phyloP scores from a whole-genome alignment of 1,140 invertebrate genomes.

The Melanaphis sacchari region DNA sequence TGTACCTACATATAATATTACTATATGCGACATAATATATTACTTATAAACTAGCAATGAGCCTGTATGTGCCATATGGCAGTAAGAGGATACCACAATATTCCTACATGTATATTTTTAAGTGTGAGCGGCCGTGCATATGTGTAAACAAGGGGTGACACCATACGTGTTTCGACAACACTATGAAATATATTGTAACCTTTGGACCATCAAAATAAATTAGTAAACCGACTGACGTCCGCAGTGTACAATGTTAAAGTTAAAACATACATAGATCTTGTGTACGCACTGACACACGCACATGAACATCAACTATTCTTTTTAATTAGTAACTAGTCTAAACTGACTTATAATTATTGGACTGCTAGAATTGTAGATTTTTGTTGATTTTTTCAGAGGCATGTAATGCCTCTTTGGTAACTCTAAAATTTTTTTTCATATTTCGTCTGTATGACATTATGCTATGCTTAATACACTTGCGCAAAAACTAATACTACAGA shows the following conservation, averaged over 20 bases:
- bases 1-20: not conserved
- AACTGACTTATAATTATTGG: not conserved
- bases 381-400: not conserved
- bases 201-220: conserved; percentile 19
- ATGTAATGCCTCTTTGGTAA: not conserved
- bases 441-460: no score
- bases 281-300: not conserved
- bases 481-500: no score
- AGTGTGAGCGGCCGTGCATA: no score
- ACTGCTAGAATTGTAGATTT: not conserved
- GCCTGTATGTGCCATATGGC: conserved; percentile 24
- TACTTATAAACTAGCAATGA: not conserved
- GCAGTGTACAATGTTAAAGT: not conserved
- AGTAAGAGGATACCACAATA: conserved; percentile 18
- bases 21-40: not conserved
- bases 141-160: not conserved
- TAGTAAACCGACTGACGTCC: not conserved
- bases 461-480: no score
- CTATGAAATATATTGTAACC: not conserved
- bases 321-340: not conserved
- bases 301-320: not conserved
- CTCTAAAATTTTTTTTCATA: not conserved
- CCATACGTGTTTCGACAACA: not conserved
- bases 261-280: not conserved
- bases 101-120: not conserved